These are phyloP conservation scores for Scaptomyza cyrtandrae DNA, from an alignment of 2,888 invertebrate genomes.

Conservation along the genomic window DNA sequence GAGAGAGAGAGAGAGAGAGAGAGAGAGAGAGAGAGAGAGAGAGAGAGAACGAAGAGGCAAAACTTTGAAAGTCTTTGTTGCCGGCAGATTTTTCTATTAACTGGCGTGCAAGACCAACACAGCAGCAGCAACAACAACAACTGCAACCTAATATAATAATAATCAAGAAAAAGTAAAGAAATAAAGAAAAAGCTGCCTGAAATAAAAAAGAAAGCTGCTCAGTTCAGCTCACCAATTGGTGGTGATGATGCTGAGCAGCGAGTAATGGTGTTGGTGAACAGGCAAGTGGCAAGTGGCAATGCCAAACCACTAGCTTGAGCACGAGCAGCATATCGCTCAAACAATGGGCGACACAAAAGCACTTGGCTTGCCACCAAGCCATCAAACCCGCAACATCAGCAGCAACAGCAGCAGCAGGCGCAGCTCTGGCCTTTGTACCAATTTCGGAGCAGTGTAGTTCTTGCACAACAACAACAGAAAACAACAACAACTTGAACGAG, in stretches of 20 bases:
- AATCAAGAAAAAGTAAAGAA: slow-evolving; percentile 27
- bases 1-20: not conserved
- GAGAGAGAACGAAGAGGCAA: slow-evolving; percentile 8
- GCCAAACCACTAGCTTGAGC: not conserved
- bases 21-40: not conserved
- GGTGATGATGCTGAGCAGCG: slow-evolving; percentile 2
- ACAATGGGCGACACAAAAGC: slow-evolving; percentile 57
- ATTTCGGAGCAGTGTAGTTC: slow-evolving; percentile 15
- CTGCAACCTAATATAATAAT: slow-evolving; percentile 67
- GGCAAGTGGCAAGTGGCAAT: slow-evolving; percentile 10
- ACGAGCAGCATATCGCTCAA: slow-evolving; percentile 38
- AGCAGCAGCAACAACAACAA: slow-evolving; percentile 35
- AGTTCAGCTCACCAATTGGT: not conserved
- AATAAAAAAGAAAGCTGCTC: slow-evolving; percentile 46
- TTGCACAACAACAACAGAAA: slow-evolving; percentile 7
- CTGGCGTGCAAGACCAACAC: slow-evolving; percentile 48
- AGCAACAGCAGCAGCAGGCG: not conserved
- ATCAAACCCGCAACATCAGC: slow-evolving; percentile 1
- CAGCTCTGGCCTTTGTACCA: slow-evolving; percentile 9
- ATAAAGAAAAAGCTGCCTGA: slow-evolving; percentile 48
- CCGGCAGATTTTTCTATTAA: slow-evolving; percentile 77
- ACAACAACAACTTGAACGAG: too few relatives aligned
- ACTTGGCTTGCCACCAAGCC: slow-evolving; percentile 37
- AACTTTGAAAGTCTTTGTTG: slow-evolving; percentile 66
- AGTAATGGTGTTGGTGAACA: not conserved